phyloP scores from a whole-genome alignment of 64 coral and sea anemone genomes.

The Acropora yongei region DNA sequence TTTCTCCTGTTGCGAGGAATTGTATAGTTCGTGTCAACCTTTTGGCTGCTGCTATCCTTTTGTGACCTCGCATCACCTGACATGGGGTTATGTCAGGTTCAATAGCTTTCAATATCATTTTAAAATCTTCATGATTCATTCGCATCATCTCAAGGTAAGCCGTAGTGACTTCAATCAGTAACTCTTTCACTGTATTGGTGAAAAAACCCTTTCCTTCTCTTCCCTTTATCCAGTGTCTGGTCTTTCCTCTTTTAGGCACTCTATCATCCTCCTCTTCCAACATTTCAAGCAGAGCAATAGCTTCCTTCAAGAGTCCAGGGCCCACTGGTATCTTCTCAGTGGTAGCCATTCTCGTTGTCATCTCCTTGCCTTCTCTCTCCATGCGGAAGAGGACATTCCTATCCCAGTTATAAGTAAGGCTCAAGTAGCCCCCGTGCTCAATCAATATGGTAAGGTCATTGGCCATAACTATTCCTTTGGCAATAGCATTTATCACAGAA shows the following conservation, averaged over 20 bases:
- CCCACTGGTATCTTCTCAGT: too few species aligned
- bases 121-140: slow-evolving; percentile 33
- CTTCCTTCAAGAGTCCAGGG: neutral
- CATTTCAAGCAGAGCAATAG: neutral
- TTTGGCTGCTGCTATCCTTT: neutral
- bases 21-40: neutral
- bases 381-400: slow-evolving; percentile 44
- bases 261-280: neutral
- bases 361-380: too few species aligned
- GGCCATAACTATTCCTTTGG: slow-evolving; percentile 13
- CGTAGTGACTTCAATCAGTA: neutral
- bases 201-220: neutral
- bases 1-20: neutral
- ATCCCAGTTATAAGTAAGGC: slow-evolving; percentile 17
- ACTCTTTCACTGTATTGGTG: neutral
- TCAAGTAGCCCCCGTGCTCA: slow-evolving; percentile 41
- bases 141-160: slow-evolving; percentile 26
- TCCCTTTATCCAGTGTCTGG: neutral
- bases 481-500: slow-evolving; percentile 54
- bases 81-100: slow-evolving; percentile 25
- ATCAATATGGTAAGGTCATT: slow-evolving; percentile 29
- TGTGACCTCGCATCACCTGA: slow-evolving; percentile 13
- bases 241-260: neutral
- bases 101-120: neutral
- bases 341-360: too few species aligned